Base-by-base conservation (phyloP, 2,888 invertebrate species). In the Xylota sylvarum region DNA sequence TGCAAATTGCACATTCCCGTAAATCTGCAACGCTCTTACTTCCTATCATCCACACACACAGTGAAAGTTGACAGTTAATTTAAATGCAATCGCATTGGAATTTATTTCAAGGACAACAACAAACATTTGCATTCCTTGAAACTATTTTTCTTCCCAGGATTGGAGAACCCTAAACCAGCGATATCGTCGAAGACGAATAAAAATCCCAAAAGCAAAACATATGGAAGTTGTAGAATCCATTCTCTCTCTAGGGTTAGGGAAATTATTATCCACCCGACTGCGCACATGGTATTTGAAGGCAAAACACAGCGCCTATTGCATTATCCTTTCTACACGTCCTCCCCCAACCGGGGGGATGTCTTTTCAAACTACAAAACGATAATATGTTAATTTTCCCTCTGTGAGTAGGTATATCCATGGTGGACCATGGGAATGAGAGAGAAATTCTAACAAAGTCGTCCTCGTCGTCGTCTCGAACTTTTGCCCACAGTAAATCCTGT, bases 301-400 rank as follows among this genome's bases (percentile, higher is more conserved):
- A 80, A n/a, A n/a, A n/a, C n/a, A n/a, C 62, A 40, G 37, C 35
- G 67, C 69, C 70, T 52, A 69, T 14, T 70, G 58, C 64, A 77
- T 77, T 64, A 70, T 77, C 69, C 60, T 32, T 19, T 55, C n/a
- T 4, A 27, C 35, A 19, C 37, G 50, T 50, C n/a, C 5, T 10
- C 6, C 23, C 10, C 12, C 30, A 23, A 2, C n/a, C n/a, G n/a
- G 23, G 23, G 19, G 23, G 37, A 62, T 37, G 79, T 62, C 56
- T 23, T 56, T 14, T 23, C 48, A 23, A 55, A 62, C 55, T 76
- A 70, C 52, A 50, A 82, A 81, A 82, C 69, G 81, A 81, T 69
- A 81, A 81, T 76, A 81, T 81, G 81, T 64, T 62, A 81, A 81
- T 81, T 76, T 62, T 14, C 14, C 46, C 46, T 73, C 76, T 55